Evolutionary conservation across 2,888 invertebrate species (phyloP), one percentile per base, ranked within the genome.

Genomic region (Yponomeuta plumbellus): DNA sequence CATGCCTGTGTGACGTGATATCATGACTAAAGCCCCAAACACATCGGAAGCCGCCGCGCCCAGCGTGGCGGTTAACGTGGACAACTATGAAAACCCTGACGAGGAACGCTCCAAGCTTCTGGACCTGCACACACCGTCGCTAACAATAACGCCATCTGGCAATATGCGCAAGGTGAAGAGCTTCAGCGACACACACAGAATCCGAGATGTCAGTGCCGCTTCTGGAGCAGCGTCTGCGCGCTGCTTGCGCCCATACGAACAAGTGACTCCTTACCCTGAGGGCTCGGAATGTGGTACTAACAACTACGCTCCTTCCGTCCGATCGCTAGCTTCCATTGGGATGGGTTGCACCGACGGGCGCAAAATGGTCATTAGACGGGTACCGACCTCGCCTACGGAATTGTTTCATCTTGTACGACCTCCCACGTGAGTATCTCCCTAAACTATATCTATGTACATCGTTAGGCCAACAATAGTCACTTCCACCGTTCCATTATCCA

Each of bases 291-390:
- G 89, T 70, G 92, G 93, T 71, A 87, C 88, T 59, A 93, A 92
- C 75, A 91, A 92, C 70, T 96, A 96, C 88, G 94, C 94, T 63
- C 94, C 94, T 44, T 96, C 96, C 44, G 93, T 96, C 70, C 92
- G 95, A 71, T 96, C 96, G 63, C 93, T 96, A 75, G 96, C 96
- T 67, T 96, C 96, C 65, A 96, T 97, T 73, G 96, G 96, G 65
- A 95, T 97, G 94, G 97, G 97, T 44, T 97, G 96, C 70, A 97
- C 97, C 59, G 97, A 97, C 86, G 97, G 97, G 63, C 93, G 95
- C 75, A 96, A 95, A 89, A 93, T 97, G 92, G 96, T 96, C 75
- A 96, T 97, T 75, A 92, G 95, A 76, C 92, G 96, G 78, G 96
- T 97, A 73, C 97, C 97, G 67, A 96, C 96, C 66, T 96, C 97